These are phyloP conservation scores for Sternotherus odoratus DNA, from an alignment of 2,797 vertebrate genomes.

Conservation along the genomic window DNA sequence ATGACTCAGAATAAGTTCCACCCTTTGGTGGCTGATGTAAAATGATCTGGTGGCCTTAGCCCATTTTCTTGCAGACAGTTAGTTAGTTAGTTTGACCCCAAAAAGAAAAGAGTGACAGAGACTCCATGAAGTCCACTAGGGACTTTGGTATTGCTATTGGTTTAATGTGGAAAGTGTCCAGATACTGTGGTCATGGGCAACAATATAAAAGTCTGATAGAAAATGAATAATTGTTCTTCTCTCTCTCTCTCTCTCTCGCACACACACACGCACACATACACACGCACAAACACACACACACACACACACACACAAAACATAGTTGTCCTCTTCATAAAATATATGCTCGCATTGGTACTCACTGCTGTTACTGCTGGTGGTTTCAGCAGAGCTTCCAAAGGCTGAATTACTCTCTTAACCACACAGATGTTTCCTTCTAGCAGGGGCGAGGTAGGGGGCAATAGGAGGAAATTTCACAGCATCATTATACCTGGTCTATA, in stretches of 20 bases:
- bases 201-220: not conserved
- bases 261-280: too few species aligned
- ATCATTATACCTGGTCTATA: fast-evolving
- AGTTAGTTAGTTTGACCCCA: not conserved
- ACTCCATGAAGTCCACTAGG: not conserved
- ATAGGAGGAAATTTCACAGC: fast-evolving
- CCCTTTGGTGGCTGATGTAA: not conserved
- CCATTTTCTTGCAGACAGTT: not conserved
- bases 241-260: not conserved
- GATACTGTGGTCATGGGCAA: not conserved
- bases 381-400: not conserved
- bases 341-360: not conserved
- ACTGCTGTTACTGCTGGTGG: not conserved
- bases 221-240: not conserved
- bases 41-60: not conserved
- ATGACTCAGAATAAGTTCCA: not conserved
- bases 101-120: not conserved
- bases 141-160: not conserved
- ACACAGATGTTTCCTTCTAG: not conserved
- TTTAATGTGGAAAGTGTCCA: not conserved
- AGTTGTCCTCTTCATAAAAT: not conserved
- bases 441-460: not conserved
- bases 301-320: too few species aligned
- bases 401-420: not conserved
- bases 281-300: too few species aligned